Base-by-base conservation (phyloP, 2,113 vertebrate genomes). In the Syrrhaptes paradoxus region DNA sequence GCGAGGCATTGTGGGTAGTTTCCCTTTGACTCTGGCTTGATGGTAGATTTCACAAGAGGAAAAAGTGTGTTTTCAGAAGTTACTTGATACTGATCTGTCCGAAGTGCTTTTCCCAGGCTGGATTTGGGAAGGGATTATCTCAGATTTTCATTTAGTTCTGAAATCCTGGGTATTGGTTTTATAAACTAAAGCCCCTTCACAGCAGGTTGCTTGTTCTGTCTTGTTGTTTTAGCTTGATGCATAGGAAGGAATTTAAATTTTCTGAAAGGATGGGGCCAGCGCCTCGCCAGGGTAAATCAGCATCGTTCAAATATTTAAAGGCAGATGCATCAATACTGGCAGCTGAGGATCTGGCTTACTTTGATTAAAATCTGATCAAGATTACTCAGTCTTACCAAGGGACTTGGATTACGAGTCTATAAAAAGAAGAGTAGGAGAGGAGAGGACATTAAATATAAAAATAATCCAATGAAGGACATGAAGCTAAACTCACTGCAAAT, bases 291-390 rank as follows among this genome's bases (percentile, higher is more conserved):
- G 68, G 80, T 83, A 83, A 91, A 97, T 81, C 91, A 4, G 58
- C 67, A 22, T 28, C 45, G 31, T 79, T 97, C 95, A 96, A 93
- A 96, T 96, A 93, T 96, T 95, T 96, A 95, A 96, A 94, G 93
- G 83, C 82, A 95, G 88, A 89, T 67, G 76, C 89, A 95, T 96
- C 96, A 82, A 82, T 95, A 93, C 66, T 87, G 90, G 85, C 92
- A 95, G 76, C 95, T 89, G 92, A 97, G 76, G 95, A 92, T 96
- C 92, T 95, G 61, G 54, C n/a, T 90, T 70, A 38, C 95, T 97
- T 96, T 95, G 96, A 97, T 92, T 96, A 96, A 94, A 96, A 94
- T 95, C 96, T 94, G 94, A 96, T 90, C 84, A 90, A 96, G 95
- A 96, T 94, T 96, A 91, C 94, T 96, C 76, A 93, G 90, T 73